A percentile compares a stretch with the other conserved stretches of the same genome.
Conservation (phyloP, 2,113 vertebrate species). For the Himantopus leucocephalus region DNA sequence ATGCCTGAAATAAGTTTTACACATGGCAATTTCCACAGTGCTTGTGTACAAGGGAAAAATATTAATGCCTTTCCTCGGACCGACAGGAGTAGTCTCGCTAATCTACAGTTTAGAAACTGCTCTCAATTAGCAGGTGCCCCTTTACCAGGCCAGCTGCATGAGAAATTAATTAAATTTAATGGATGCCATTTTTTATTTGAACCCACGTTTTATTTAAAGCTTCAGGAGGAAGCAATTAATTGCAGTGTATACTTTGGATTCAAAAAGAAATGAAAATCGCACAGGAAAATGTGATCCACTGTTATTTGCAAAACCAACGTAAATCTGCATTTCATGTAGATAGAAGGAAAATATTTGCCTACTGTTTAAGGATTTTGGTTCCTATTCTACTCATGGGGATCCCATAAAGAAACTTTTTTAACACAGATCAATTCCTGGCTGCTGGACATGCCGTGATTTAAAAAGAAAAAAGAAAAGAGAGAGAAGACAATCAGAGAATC, state of each 20-base stretch:
- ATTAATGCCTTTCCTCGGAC: neutral
- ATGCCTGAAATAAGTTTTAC: neutral
- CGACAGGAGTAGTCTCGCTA: neutral
- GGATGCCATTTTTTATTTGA: constrained; percentile 18
- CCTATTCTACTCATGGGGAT: neutral
- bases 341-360: neutral
- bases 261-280: neutral
- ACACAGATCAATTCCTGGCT: neutral
- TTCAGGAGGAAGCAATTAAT: constrained; percentile 29
- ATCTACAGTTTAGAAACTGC: neutral
- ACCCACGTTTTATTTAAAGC: constrained; percentile 14
- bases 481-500: neutral
- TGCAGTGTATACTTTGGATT: neutral
- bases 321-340: neutral
- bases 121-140: constrained; percentile 17
- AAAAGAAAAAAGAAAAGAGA: neutral
- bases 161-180: constrained; percentile 50
- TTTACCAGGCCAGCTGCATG: constrained; percentile 6
- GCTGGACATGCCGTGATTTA: neutral
- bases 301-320: neutral
- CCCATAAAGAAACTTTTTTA: neutral
- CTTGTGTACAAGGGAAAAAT: neutral
- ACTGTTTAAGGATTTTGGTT: neutral
- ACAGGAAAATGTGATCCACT: neutral
- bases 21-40: neutral